A percentile compares a stretch with the other conserved stretches of the same genome.
These are phyloP conservation scores for Gadopsis bispinosus DNA, from an alignment of 2,797 vertebrate genomes.

Conservation along the genomic window DNA sequence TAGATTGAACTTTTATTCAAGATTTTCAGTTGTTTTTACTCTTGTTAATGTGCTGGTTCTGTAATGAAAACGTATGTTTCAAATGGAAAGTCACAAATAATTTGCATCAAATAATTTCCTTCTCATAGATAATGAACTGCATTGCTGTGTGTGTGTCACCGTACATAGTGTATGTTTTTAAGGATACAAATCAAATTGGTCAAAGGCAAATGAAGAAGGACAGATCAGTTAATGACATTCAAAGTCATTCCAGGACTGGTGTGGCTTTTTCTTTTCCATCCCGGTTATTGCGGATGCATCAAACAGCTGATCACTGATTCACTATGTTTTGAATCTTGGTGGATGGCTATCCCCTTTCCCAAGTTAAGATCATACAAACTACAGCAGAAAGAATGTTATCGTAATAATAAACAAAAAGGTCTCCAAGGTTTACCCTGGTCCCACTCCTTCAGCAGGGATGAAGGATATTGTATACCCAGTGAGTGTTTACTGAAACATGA, in stretches of 20 bases:
- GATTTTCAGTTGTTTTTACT: background rate
- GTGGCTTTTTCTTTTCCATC: conserved; percentile 10
- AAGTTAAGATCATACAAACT: conserved; percentile 4
- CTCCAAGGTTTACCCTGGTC: conserved; percentile 31
- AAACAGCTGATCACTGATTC: conserved; percentile 7
- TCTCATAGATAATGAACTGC: background rate
- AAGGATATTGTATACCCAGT: conserved; percentile 30
- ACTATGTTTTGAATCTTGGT: background rate
- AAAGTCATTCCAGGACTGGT: background rate
- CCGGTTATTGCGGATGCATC: background rate
- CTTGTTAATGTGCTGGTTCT: background rate
- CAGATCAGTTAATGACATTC: conserved; percentile 4
- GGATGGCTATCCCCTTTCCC: background rate
- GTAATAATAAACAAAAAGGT: conserved; percentile 7
- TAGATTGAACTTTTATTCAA: background rate
- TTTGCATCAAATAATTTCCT: background rate
- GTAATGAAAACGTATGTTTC: background rate
- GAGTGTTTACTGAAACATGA: conserved; percentile 56
- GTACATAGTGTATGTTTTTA: background rate
- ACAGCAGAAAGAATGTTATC: conserved; percentile 22
- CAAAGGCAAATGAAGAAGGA: background rate
- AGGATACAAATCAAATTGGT: too few relatives aligned
- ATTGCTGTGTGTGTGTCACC: too few relatives aligned
- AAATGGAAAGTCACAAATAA: background rate
- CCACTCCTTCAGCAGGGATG: conserved; percentile 22